Evolutionary conservation across 2,888 invertebrate species (phyloP), one percentile per base, ranked within the genome.

Genomic region (Ceramica pisi): DNA sequence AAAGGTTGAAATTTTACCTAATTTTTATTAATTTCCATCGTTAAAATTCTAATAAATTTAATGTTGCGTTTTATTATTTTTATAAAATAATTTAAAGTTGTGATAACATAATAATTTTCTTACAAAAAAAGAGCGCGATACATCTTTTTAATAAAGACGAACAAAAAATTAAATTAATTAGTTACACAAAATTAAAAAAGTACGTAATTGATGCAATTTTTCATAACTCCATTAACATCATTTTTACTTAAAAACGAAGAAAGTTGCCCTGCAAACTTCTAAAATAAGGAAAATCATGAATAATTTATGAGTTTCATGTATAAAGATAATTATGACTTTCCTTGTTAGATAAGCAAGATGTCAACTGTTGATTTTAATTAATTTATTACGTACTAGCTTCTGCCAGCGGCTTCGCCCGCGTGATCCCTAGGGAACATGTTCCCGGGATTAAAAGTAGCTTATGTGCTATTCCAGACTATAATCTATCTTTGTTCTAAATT

Each of bases 171-270:
- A 65, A 76, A 31, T 31, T 77, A 46, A 41, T 14, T 41, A 35
- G 19, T 0, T 31, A 53, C 66, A 31, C 53, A 0, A 67, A 77
- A 78, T 81, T 60, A 71, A 64, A 70, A 71, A 80, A 62, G 62
- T 26, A 53, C 23, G 46, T 78, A 73, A 78, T 77, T 80, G 69
- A 56, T 69, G 57, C 61, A 75, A 82, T 82, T 71, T 82, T 19
- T 79, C 67, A 71, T 53, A 64, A 60, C 57, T 75, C 41, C 51
- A 60, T 68, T 35, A 73, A 46, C 66, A 71, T 82, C 19, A 69
- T 67, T 79, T 51, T 14, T 71, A 53, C 67, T 71, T 73, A 67
- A 66, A 77, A 70, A 31, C 35, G 26, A 56, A 56, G 21, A 68
- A 62, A 51, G 50, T 19, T n/a, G 62, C 38, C 31, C 41, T 26